Base-by-base conservation (phyloP, 1,140 invertebrate species). In the Hycleus cichorii region DNA sequence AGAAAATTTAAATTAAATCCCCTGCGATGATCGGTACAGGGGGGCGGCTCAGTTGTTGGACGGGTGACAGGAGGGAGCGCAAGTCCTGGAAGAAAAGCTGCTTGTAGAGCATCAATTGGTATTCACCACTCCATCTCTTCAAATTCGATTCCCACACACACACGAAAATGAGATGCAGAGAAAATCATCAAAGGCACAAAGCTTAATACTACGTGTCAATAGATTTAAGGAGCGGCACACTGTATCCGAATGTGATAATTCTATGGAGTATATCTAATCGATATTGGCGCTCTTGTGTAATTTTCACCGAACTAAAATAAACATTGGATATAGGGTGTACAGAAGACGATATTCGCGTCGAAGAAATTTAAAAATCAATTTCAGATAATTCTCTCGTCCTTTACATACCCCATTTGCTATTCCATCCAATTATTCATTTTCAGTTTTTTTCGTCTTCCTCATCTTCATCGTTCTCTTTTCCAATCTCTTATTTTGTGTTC, bases 181-280 rank as follows among this genome's bases (percentile, higher is more conserved):
- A 68, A 70, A 73, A 73, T 72, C 70, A 72, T 72, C 70, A 72
- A 73, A 73, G 67, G 71, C 70, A 72, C 71, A 73, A 73, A 69
- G 69, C 69, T 69, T 69, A 66, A 68, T 66, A 66, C 47, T 62
- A 40, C 61, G 47, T 53, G 46, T 58, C 63, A 47, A 58, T 53
- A 47, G 53, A 47, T 58, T 49, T 39, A 48, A 46, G 39, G 59
- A 68, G 69, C 67, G 69, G 67, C 68, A 69, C 66, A 60, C 32
- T 11, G 27, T 25, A 39, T 47, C 47, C 42, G 25, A 10, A 40
- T 48, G 9, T n/a, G 48, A 24, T 50, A 46, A 59, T 46, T 32
- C 39, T 26, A 39, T n/a, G 2, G 11, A 25, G 24, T 26, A 11
- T 39, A 38, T 47, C 26, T 56, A 50, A 54, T 55, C 51, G 52